A percentile compares a stretch with the other conserved stretches of the same genome.
phyloP scores from a whole-genome alignment of 2,888 invertebrate genomes.

The Calliphora vomitoria region DNA sequence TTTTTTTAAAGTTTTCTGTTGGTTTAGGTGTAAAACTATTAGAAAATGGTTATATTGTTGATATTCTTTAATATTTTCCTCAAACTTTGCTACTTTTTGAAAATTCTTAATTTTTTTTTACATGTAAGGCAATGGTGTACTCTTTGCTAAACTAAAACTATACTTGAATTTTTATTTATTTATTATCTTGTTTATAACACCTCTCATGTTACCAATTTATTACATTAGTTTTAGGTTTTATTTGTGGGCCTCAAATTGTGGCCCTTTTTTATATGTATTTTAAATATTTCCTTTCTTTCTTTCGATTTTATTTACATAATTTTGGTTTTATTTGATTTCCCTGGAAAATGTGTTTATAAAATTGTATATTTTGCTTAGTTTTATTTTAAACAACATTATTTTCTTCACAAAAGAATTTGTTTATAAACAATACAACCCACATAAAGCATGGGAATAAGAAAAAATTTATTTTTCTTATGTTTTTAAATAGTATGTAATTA shows the following conservation, averaged over 20 bases:
- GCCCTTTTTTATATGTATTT: neutral
- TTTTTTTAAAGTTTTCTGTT: too few relatives aligned
- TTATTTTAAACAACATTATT: neutral
- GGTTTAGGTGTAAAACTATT: too few relatives aligned
- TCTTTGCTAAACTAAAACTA: neutral
- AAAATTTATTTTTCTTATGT: neutral
- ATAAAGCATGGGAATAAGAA: neutral
- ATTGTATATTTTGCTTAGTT: neutral
- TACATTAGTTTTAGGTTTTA: neutral
- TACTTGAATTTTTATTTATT: neutral
- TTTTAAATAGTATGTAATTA: neutral
- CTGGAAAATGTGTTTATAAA: slow-evolving; percentile 1
- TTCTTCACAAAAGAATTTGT: neutral
- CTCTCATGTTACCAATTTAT: neutral
- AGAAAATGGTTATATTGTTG: too few relatives aligned
- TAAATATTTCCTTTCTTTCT: neutral
- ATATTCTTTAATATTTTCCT: too few relatives aligned
- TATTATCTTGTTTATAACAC: neutral
- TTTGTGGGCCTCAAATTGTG: neutral
- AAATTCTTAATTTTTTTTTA: neutral
- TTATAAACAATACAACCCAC: slow-evolving; percentile 31
- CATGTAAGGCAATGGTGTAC: neutral
- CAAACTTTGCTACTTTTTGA: too few relatives aligned
- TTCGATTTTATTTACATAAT: slow-evolving; percentile 2
- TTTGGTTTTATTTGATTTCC: slow-evolving; percentile 6